phyloP scores from a whole-genome alignment of 1,140 invertebrate species.

The Diorhabda elongata region DNA sequence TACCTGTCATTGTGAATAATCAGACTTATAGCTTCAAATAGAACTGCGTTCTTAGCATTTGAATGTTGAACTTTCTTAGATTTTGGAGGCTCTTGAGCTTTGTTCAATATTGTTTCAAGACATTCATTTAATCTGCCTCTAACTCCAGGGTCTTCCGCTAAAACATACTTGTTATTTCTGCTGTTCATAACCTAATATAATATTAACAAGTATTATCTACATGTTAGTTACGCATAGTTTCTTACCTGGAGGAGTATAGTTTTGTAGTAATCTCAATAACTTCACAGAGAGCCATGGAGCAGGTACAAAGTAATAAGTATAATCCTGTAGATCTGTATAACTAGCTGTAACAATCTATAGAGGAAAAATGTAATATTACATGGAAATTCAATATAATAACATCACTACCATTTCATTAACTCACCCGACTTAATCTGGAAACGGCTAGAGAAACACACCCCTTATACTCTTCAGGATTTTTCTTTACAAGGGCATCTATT shows the following conservation, averaged over 20 bases:
- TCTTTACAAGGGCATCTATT: slow-evolving; percentile 97
- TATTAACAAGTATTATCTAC: neutral
- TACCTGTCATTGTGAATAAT: slow-evolving; percentile 97
- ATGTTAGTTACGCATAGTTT: neutral
- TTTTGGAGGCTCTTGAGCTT: slow-evolving; percentile 98
- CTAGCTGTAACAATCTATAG: slow-evolving; percentile 91
- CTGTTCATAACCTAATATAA: neutral
- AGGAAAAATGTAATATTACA: slow-evolving; percentile 31
- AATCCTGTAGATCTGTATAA: slow-evolving; percentile 98
- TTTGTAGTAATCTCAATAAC: slow-evolving; percentile 91
- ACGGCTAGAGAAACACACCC: slow-evolving; percentile 97
- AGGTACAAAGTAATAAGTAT: slow-evolving; percentile 99
- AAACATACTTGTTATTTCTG: neutral
- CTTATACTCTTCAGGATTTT: slow-evolving; percentile 99
- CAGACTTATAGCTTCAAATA: slow-evolving; percentile 99
- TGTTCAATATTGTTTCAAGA: slow-evolving; percentile 99
- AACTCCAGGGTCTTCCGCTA: slow-evolving; percentile 88
- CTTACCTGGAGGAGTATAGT: slow-evolving; percentile 94
- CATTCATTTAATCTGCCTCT: slow-evolving; percentile 95
- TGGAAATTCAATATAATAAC: too few relatives aligned
- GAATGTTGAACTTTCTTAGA: slow-evolving; percentile 99
- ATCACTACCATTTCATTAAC: slow-evolving; percentile 22
- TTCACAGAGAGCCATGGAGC: slow-evolving; percentile 99
- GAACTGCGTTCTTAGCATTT: slow-evolving; percentile 98
- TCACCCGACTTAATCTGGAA: slow-evolving; percentile 87